Conservation (phyloP, 2,888 invertebrate species). For the Charanyca ferruginea region DNA sequence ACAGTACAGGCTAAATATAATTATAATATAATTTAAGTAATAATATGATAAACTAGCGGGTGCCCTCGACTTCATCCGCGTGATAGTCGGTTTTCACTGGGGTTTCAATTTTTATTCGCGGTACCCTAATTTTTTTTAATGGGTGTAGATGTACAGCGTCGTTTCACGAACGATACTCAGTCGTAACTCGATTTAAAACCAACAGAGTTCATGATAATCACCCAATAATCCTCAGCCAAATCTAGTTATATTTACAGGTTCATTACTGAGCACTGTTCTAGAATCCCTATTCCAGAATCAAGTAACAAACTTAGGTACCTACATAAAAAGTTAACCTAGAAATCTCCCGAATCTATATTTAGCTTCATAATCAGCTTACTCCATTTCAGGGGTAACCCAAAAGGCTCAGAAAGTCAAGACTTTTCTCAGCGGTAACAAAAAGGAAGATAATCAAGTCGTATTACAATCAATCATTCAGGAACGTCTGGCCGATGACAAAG, state of each 20-base stretch:
- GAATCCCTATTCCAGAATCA: background rate
- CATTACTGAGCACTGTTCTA: background rate
- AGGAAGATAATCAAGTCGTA: conserved; percentile 51
- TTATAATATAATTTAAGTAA: no score
- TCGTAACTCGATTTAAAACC: background rate
- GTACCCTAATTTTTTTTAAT: no score
- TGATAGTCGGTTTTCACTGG: no score
- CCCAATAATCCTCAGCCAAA: background rate
- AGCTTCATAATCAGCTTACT: conserved; percentile 49
- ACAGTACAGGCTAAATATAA: no score
- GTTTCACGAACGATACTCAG: background rate
- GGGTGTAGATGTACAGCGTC: no score
- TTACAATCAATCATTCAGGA: conserved; percentile 60
- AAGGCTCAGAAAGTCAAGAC: conserved; percentile 22
- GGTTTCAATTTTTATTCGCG: no score
- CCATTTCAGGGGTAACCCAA: conserved; percentile 26
- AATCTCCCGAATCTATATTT: conserved; percentile 30
- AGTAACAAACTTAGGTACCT: conserved; percentile 2
- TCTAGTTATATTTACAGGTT: background rate
- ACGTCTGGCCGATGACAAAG: conserved; percentile 46
- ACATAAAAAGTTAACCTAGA: conserved; percentile 27
- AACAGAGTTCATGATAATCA: background rate
- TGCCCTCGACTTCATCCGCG: no score
- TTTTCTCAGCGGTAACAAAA: conserved; percentile 27
- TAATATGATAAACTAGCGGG: no score